Base-by-base conservation (phyloP, 2,888 invertebrate species). In the Mythimna lalbum region DNA sequence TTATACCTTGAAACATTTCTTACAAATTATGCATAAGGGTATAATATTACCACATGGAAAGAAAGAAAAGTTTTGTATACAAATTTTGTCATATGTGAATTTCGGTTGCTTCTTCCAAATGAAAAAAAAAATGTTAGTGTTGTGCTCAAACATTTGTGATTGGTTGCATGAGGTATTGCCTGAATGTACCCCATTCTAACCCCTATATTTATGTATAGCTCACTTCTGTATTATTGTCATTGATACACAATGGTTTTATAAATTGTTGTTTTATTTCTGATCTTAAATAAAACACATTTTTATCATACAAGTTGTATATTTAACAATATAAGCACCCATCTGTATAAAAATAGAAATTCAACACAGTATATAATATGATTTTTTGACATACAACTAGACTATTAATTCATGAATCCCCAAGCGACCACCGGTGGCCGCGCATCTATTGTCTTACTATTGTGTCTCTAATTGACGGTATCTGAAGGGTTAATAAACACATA, bases 181-280 rank as follows among this genome's bases (percentile, higher is more conserved):
- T 93, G 93, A 83, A 91, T 94, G 94, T 94, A 93, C 93, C 93
- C 93, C 90, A 90, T 86, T 88, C 85, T 87, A 90, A 89, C 81
- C 88, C 90, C 84, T 90, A 92, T 93, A 92, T 94, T 92, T 94
- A 94, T 95, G 92, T 94, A 95, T 95, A 94, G 93, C 90, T 94
- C 92, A 93, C 92, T 90, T 90, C 92, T 95, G 94, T 95, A 95
- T 93, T 94, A 95, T 94, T 93, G 91, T 92, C 92, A 95, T 95
- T 94, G 93, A 89, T 94, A 95, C 93, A 95, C 92, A 94, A 93
- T 93, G 93, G 79, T 95, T 95, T 94, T 92, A 89, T 94, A 93
- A 81, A 88, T 78, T 77, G 81, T 86, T 90, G 92, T 95, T 95
- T 94, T 88, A 93, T 94, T 94, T 91, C 59, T 73, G 47, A 80